phyloP scores from a whole-genome alignment of 2,888 invertebrate genomes.

The Drosophila vallismaia region DNA sequence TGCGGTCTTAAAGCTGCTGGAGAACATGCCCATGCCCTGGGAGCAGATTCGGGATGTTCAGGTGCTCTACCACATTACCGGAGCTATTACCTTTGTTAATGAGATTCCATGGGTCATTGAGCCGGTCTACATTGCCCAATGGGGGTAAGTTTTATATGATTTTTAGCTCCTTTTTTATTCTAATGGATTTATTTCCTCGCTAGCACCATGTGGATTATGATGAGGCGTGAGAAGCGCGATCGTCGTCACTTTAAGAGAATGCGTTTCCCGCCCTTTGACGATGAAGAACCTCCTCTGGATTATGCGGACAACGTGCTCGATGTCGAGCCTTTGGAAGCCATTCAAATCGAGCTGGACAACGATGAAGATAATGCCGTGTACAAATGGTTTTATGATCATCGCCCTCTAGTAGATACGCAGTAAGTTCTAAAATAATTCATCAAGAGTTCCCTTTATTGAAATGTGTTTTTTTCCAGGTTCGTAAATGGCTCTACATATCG shows the following conservation, averaged over 20 bases:
- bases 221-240: constrained; percentile 99
- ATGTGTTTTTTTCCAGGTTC: constrained; percentile 84
- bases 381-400: constrained; percentile 99
- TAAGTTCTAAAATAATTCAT: constrained; percentile 83
- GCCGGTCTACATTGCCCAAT: constrained; percentile 99
- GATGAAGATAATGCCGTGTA: constrained; percentile 96
- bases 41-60: constrained; percentile 99
- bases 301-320: constrained; percentile 99
- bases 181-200: too few species aligned
- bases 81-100: constrained; percentile 99
- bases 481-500: constrained; percentile 99
- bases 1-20: constrained; percentile 98
- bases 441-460: not conserved
- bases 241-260: constrained; percentile 99
- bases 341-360: constrained; percentile 98
- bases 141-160: constrained; percentile 89
- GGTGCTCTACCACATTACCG: constrained; percentile 99
- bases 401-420: constrained; percentile 96
- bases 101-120: constrained; percentile 99
- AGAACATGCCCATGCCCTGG: constrained; percentile 99
- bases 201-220: constrained; percentile 99
- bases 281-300: constrained; percentile 99
- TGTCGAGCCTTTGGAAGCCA: constrained; percentile 99
- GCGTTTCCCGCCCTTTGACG: constrained; percentile 99
- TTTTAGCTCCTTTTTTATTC: not conserved